These are phyloP conservation scores for Poeciliopsis paucimaculata DNA, from an alignment of 2,797 vertebrate species.

Conservation along the genomic window DNA sequence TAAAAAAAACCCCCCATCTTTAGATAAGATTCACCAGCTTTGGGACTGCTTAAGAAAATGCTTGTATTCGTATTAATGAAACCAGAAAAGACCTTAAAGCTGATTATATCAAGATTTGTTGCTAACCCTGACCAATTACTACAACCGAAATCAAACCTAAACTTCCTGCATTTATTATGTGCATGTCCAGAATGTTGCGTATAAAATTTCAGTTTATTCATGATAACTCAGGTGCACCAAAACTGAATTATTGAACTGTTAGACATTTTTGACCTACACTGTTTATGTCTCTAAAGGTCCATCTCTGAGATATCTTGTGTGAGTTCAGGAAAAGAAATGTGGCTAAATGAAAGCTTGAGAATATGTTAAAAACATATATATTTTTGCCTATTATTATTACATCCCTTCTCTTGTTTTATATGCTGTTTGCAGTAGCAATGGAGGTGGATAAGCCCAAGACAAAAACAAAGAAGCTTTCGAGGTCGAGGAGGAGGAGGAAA, in stretches of 20 bases:
- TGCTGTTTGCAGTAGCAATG: conserved; percentile 12
- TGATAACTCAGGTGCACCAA: not conserved
- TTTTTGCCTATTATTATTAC: not conserved
- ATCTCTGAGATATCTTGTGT: not conserved
- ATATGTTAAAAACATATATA: not conserved
- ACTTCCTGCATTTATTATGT: not conserved
- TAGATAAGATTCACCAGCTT: too few species aligned
- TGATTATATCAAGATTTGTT: too few species aligned
- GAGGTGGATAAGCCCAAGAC: conserved; percentile 17
- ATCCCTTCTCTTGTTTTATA: not conserved
- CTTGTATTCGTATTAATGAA: too few species aligned
- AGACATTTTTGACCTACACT: not conserved
- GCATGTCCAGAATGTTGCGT: too few species aligned
- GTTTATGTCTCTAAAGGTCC: not conserved
- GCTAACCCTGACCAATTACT: not conserved
- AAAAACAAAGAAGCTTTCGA: not conserved
- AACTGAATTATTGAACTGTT: not conserved
- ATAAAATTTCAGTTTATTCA: not conserved
- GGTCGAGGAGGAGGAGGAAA: not conserved
- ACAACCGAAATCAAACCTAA: not conserved
- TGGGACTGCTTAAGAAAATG: too few species aligned
- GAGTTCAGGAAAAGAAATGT: not conserved
- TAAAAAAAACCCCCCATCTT: too few species aligned
- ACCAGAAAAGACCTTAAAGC: too few species aligned
- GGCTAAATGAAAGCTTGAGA: not conserved